Conservation (phyloP, 1,140 invertebrate species). For the Lasaia peninsularis region DNA sequence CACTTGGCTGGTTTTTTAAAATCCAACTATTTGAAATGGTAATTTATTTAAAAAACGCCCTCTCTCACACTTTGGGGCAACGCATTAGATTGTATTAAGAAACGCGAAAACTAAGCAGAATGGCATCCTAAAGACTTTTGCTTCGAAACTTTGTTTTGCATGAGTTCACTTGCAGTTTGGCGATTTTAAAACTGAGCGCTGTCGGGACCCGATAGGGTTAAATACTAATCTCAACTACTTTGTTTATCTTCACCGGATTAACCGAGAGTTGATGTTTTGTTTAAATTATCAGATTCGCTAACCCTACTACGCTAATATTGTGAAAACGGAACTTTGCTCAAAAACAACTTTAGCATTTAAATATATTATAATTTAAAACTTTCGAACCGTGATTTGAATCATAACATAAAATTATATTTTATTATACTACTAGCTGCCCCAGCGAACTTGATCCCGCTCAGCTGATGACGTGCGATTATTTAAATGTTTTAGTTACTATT, state of each 20-base stretch:
- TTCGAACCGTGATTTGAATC: too few species aligned
- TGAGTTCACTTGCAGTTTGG: constrained; percentile 54
- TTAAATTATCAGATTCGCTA: constrained; percentile 2
- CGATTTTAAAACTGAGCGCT: constrained; percentile 53
- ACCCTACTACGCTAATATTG: neutral
- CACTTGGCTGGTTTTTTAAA: too few species aligned
- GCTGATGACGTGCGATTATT: too few species aligned
- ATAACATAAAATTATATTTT: too few species aligned
- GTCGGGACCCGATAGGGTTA: constrained; percentile 47
- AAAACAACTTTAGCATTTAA: too few species aligned
- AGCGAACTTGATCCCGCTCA: too few species aligned
- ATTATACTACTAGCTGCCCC: too few species aligned
- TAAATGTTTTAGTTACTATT: too few species aligned
- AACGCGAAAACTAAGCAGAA: constrained; percentile 73
- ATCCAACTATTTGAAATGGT: neutral
- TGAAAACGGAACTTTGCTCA: neutral
- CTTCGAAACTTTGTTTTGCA: constrained; percentile 67
- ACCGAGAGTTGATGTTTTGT: neutral
- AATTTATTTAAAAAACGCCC: constrained; percentile 25
- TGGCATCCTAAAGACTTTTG: constrained; percentile 68
- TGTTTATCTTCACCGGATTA: constrained; percentile 32
- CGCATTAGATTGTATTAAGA: constrained; percentile 71
- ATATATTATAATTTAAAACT: too few species aligned
- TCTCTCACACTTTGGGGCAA: constrained; percentile 23
- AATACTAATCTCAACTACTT: constrained; percentile 19